Conservation (phyloP, 2,113 vertebrate species). For the Nycticryphes semicollaris region DNA sequence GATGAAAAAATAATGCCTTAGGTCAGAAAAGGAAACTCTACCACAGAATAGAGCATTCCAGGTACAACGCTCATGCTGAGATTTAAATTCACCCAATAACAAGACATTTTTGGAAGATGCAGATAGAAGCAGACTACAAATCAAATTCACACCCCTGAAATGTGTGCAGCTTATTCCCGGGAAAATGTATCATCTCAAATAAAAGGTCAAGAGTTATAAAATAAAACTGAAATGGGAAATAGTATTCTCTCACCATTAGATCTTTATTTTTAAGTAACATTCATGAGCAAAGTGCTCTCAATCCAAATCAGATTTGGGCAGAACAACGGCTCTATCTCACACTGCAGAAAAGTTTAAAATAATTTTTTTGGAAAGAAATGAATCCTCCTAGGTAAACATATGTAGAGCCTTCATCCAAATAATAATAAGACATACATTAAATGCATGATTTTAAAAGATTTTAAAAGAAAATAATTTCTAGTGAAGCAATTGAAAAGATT, state of each 20-base stretch:
- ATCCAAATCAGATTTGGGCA: background rate
- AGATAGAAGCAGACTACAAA: background rate
- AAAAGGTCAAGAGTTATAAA: background rate
- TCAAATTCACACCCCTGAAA: background rate
- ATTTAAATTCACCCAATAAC: background rate
- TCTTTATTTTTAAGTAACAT: background rate
- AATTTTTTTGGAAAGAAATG: background rate
- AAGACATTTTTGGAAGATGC: background rate
- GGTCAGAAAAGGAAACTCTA: background rate
- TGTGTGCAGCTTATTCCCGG: background rate
- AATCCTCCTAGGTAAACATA: background rate
- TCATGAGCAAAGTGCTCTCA: background rate
- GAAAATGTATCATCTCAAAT: background rate
- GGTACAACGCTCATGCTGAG: background rate
- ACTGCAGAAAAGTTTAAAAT: background rate
- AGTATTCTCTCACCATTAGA: background rate
- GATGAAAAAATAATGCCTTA: conserved; percentile 25
- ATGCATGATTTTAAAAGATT: background rate
- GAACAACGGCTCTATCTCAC: background rate
- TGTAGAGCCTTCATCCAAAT: background rate
- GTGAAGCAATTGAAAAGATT: background rate
- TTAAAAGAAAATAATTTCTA: background rate
- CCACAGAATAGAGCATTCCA: background rate
- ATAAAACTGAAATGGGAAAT: background rate
- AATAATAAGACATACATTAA: background rate